phyloP scores from a whole-genome alignment of 2,888 invertebrate genomes.

The Stegophylla sp. region DNA sequence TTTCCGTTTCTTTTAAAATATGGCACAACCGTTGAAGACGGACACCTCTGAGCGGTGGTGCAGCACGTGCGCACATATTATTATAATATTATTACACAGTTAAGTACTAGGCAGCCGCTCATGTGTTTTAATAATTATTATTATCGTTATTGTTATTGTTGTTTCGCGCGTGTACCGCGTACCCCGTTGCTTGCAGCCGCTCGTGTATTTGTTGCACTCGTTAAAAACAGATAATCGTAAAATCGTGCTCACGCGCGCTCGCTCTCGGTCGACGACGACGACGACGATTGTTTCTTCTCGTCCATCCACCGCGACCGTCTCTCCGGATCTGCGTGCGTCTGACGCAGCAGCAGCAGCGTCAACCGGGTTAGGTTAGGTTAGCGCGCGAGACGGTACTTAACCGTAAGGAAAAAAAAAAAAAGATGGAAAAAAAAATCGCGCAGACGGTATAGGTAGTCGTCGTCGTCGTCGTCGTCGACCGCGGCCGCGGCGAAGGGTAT shows the following conservation, averaged over 20 bases:
- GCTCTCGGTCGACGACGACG: neutral
- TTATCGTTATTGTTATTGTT: slow-evolving; percentile 10
- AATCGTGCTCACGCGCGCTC: slow-evolving; percentile 29
- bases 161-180: neutral
- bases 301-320: neutral
- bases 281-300: slow-evolving; percentile 14
- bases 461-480: neutral
- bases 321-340: neutral
- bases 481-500: slow-evolving; percentile 20
- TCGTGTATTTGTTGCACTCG: slow-evolving; percentile 27
- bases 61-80: neutral
- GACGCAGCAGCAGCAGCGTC: too few relatives aligned
- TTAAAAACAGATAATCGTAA: slow-evolving; percentile 53
- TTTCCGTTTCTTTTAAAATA: neutral
- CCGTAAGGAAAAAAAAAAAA: slow-evolving; percentile 22
- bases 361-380: neutral
- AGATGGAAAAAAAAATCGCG: slow-evolving; percentile 16
- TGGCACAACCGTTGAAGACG: slow-evolving; percentile 25
- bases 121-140: neutral
- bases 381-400: slow-evolving; percentile 50
- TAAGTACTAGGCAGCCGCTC: neutral
- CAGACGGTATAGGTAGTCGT: slow-evolving; percentile 37
- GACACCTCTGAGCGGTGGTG: neutral
- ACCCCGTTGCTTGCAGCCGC: neutral
- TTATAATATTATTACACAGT: neutral